Evolutionary conservation across 2,888 invertebrate species (phyloP), one percentile per base, ranked within the genome.

Genomic region (Lamproptera curius): DNA sequence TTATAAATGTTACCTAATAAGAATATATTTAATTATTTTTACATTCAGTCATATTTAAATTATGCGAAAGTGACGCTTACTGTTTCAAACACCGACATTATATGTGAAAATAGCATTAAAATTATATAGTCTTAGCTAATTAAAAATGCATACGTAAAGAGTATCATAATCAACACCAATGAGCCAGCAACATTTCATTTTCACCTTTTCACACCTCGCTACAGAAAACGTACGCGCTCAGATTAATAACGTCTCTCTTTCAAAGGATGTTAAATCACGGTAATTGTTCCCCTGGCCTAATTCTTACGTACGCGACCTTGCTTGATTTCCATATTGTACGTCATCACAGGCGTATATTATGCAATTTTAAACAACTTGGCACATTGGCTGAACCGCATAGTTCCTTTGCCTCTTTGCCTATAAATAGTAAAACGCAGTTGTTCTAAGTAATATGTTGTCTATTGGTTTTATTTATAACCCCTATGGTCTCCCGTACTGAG

Each of bases 361-460:
- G 59, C 46, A 59, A 61, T 61, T 42, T 44, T 50, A 58, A 61
- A 52, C 40, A 48, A 42, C 38, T 43, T 60, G 48, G 34, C 49
- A 66, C 61, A 67, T 62, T 70, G 63, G 61, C 67, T 64, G 67
- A 72, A 76, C 76, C 73, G 70, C 67, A 61, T 54, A 42, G 28
- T 42, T 70, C 75, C 69, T 67, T 65, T 66, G 58, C 53, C 61
- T 58, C 20, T 20, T 20, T 70, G 73, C 76, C 74, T 77, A 67
- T 68, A 64, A 77, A 31, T 28, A 20, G 3, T 6, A 5, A 20
- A 5, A 3, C 6, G 3, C 20, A 20, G 20, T 5, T 20, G 4
- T 5, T 20, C 20, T 6, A 20, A 5, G 20, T 20, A 20, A 20
- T 5, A 3, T 3, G 3, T 20, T 20, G 6, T 6, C 6, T 20